A percentile compares a stretch with the other conserved stretches of the same genome.
These are phyloP conservation scores for Lumbricus terrestris DNA, from an alignment of 2,888 invertebrate genomes.

Conservation along the genomic window DNA sequence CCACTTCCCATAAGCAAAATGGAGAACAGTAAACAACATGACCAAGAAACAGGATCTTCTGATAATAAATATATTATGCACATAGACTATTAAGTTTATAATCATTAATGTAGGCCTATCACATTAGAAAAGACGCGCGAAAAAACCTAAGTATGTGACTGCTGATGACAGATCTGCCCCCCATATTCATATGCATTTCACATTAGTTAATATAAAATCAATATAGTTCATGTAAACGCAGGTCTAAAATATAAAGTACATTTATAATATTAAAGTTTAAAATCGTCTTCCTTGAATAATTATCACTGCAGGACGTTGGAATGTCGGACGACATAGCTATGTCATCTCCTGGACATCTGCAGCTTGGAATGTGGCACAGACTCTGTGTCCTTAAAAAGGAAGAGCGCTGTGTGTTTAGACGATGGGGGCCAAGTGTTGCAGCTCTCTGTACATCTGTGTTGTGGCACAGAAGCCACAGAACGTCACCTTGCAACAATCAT, in stretches of 20 bases:
- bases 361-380: background rate
- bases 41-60: background rate
- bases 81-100: no score
- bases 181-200: background rate
- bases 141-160: background rate
- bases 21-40: no score
- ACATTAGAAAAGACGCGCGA: background rate
- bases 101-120: background rate
- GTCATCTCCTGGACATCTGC: background rate
- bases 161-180: background rate
- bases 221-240: background rate
- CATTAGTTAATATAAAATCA: background rate
- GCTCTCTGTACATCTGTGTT: background rate
- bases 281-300: background rate
- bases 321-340: background rate
- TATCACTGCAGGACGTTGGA: background rate
- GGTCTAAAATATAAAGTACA: background rate
- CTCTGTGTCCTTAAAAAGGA: background rate
- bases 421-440: background rate
- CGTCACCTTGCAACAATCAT: background rate
- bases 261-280: background rate
- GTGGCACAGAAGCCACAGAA: constrained; percentile 9
- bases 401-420: background rate
- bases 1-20: no score
- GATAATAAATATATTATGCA: no score